Evolutionary conservation across 2,888 invertebrate species (phyloP), one percentile per base, ranked within the genome.

Genomic region (Acanthosepion lycidas): DNA sequence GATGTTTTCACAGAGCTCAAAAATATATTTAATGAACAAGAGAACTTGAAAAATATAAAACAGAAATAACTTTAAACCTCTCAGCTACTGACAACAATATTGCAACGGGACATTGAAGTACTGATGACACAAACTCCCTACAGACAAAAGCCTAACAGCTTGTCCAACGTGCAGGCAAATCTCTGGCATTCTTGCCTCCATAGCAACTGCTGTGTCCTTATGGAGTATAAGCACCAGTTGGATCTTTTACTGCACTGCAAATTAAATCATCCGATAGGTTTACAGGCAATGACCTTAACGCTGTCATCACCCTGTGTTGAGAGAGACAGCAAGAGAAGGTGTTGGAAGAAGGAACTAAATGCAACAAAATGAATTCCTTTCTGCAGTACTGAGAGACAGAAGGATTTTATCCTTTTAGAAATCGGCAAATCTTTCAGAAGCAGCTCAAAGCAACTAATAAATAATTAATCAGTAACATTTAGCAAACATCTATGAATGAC

Each of bases 401-500:
- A n/a, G 78, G 28, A 78, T 78, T 78, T 26, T 78, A 78, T n/a
- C 33, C 78, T n/a, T n/a, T 15, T 23, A 33, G n/a, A 78, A 78
- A 78, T n/a, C n/a, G 78, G 78, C n/a, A 78, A 78, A 78, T n/a
- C 78, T 78, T 78, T 23, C n/a, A 78, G 78, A 78, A 78, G 15
- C n/a, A 78, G n/a, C 78, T 78, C n/a, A 78, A 78, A n/a, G 78
- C 78, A 78, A 78, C 78, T 33, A 78, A 78, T 78, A 78, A 78
- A 78, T 78, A 78, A 78, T 78, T 33, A 78, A 78, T 78, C 78
- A 78, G 78, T 78, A 78, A 78, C 78, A n/a, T 78, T 78, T 78
- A n/a, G 78, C n/a, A 78, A 78, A n/a, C n/a, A 15, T n/a, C n/a
- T 78, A 15, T 33, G 9, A 8, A n/a, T 78, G 33, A n/a, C n/a